These are phyloP conservation scores for Megastigmus dorsalis DNA, from an alignment of 2,888 invertebrate genomes.

Conservation along the genomic window DNA sequence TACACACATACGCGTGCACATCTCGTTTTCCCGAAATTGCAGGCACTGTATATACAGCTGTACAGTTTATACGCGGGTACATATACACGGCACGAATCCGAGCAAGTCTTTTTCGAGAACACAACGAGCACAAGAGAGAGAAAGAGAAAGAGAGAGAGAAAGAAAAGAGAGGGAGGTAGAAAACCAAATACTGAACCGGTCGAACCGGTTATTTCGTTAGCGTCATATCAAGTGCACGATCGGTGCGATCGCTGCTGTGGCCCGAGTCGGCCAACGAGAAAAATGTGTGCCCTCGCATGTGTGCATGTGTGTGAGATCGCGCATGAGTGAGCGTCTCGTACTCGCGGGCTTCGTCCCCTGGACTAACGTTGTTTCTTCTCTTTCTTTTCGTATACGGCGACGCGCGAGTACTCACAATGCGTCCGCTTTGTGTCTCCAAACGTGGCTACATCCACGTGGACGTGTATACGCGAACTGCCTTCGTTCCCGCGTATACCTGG, in stretches of 20 bases:
- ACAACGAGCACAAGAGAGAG: neutral
- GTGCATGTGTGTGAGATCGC: neutral
- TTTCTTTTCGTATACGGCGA: slow-evolving; percentile 3
- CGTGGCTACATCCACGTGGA: slow-evolving; percentile 8
- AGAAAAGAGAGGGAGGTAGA: slow-evolving; percentile 20
- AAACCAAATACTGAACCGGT: slow-evolving; percentile 52
- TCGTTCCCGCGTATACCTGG: no score
- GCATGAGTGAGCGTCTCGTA: neutral
- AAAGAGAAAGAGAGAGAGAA: neutral
- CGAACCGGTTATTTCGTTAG: slow-evolving; percentile 53
- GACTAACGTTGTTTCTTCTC: neutral
- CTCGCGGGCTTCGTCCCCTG: neutral
- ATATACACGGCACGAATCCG: neutral
- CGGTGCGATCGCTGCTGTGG: slow-evolving; percentile 31
- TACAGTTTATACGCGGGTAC: no score
- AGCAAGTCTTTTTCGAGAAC: neutral
- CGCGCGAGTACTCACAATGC: neutral
- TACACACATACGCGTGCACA: neutral
- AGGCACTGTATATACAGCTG: neutral
- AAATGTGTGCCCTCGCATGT: neutral
- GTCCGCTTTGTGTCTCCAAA: no score
- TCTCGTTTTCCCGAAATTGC: slow-evolving; percentile 23
- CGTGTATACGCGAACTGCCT: no score
- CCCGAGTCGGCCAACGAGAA: neutral
- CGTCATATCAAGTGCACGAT: slow-evolving; percentile 51